Conservation (phyloP, 2,113 vertebrate genomes). For the Gambusia holbrooki region DNA sequence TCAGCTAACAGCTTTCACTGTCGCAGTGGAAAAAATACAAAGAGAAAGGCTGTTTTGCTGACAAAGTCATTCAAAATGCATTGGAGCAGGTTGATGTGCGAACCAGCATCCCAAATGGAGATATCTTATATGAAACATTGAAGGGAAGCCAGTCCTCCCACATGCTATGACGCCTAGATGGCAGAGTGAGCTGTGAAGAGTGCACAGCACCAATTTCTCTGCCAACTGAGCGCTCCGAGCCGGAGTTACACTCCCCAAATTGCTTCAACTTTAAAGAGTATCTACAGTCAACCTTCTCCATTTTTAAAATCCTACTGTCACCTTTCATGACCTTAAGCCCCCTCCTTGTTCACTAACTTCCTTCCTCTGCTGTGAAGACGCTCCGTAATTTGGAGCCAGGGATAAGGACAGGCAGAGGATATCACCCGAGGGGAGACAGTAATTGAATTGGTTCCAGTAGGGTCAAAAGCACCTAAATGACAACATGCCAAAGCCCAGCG, state of each 20-base stretch:
- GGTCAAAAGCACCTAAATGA: conserved; percentile 73
- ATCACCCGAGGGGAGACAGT: conserved; percentile 66
- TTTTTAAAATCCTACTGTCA: conserved; percentile 28
- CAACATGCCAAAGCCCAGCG: conserved; percentile 35
- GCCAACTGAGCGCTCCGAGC: conserved; percentile 32
- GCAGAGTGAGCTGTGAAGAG: conserved; percentile 42
- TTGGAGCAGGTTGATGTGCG: conserved; percentile 51
- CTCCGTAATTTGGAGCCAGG: conserved; percentile 62
- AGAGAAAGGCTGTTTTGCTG: conserved; percentile 16
- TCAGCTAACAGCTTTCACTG: conserved; percentile 15
- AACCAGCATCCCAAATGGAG: conserved; percentile 38
- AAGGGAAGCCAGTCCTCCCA: background rate
- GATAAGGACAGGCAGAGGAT: conserved; percentile 66
- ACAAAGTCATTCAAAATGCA: conserved; percentile 46
- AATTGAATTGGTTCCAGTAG: conserved; percentile 67
- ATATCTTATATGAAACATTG: conserved; percentile 12
- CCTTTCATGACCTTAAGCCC: conserved; percentile 54
- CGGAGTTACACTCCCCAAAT: conserved; percentile 15
- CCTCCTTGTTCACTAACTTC: conserved; percentile 13
- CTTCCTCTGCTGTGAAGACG: conserved; percentile 44
- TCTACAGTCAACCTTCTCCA: conserved; percentile 31
- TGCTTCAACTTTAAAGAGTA: conserved; percentile 33
- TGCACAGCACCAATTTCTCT: conserved; percentile 38
- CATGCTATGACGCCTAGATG: conserved; percentile 3
- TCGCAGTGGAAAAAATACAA: conserved; percentile 16